Evolutionary conservation across 2,797 vertebrate genomes (phyloP).

Genomic region (Pterois miles): DNA sequence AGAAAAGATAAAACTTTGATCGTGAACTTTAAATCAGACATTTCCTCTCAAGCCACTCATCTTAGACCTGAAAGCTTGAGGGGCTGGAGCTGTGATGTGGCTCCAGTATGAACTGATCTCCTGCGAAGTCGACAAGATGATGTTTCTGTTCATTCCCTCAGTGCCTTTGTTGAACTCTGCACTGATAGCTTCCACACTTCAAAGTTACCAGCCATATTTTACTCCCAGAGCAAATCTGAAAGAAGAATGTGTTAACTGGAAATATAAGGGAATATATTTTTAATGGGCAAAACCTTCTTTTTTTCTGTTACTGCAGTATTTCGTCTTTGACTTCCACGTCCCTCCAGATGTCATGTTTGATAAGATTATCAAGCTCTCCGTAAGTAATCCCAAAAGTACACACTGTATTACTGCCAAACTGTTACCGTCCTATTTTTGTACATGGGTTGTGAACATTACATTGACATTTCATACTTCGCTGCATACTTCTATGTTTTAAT

Average conservation of each 20-base stretch:
- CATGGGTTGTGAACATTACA: not conserved
- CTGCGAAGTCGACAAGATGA: not conserved
- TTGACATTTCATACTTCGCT: not conserved
- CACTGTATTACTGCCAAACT: not conserved
- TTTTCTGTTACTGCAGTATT: slow-evolving; percentile 86
- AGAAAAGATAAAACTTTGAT: not conserved
- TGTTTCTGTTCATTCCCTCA: not conserved
- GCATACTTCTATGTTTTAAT: not conserved
- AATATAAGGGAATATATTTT: not conserved
- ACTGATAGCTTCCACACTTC: not conserved
- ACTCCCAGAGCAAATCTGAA: not conserved
- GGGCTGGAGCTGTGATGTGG: not conserved
- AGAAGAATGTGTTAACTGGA: not conserved
- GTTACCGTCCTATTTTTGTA: not conserved
- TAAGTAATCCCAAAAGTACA: slow-evolving; percentile 77
- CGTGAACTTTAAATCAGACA: not conserved
- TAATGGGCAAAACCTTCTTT: slow-evolving; percentile 13
- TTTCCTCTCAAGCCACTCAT: not conserved
- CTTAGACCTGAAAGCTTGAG: not conserved
- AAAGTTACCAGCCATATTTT: not conserved
- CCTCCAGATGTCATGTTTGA: slow-evolving; percentile 97
- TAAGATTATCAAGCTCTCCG: slow-evolving; percentile 97
- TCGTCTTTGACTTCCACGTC: slow-evolving; percentile 97
- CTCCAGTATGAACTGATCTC: not conserved
- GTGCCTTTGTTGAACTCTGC: not conserved